Evolutionary conservation across 2,888 invertebrate genomes (phyloP), one percentile per base, ranked within the genome.

Genomic region (Zhuqinia jingwanae): DNA sequence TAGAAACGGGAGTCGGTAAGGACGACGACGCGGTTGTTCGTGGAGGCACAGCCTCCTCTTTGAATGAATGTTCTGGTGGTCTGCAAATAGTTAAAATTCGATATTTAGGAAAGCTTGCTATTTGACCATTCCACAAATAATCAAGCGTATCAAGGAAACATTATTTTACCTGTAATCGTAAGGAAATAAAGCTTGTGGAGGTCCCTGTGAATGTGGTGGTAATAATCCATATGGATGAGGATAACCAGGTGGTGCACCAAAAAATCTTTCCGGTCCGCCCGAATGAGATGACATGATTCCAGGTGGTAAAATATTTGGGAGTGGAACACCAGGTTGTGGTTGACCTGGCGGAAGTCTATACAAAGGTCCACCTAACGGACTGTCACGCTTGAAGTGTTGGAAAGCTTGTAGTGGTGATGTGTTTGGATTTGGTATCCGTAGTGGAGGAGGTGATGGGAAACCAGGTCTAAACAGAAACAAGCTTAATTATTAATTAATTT

Each of bases 91-190:
- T n/a, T n/a, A n/a, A n/a, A n/a, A n/a, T n/a, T n/a, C n/a, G n/a
- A n/a, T n/a, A n/a, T n/a, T n/a, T n/a, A n/a, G n/a, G n/a, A n/a
- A n/a, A n/a, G n/a, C n/a, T n/a, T n/a, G n/a, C n/a, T n/a, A n/a
- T n/a, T n/a, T n/a, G n/a, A n/a, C n/a, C n/a, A n/a, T n/a, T n/a
- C n/a, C n/a, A n/a, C n/a, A n/a, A n/a, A n/a, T n/a, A n/a, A n/a
- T n/a, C n/a, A n/a, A n/a, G n/a, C n/a, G n/a, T n/a, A n/a, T n/a
- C n/a, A n/a, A n/a, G n/a, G n/a, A n/a, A n/a, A n/a, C n/a, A n/a
- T n/a, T n/a, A n/a, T n/a, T n/a, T n/a, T 53, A 90, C 90, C 90
- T 88, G 87, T 90, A 90, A 47, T 90, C 90, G 78, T 87, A 90
- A 3, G 88, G 89, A 78, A 84, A 88, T 63, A 85, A 84, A 68